Evolutionary conservation across 2,888 invertebrate species (phyloP), one percentile per base, ranked within the genome.

Genomic region (Rhorus exstirpatorius): DNA sequence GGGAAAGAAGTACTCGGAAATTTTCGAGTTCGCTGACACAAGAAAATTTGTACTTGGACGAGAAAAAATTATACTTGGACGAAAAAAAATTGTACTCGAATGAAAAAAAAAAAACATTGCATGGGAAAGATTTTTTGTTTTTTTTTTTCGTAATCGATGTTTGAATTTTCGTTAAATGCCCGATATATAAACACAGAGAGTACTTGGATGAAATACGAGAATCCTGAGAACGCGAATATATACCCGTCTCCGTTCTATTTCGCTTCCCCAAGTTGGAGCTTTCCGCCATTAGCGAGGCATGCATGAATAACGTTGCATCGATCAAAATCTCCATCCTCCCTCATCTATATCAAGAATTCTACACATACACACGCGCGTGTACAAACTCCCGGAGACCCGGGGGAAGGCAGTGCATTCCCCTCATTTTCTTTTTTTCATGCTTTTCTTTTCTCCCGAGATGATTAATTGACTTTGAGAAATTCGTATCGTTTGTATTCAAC

Each of bases 231-330:
- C 41, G 49, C 35, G 65, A 72, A 72, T 71, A 44, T 41, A 24
- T 44, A 26, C 31, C 8, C 19, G 55, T 75, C 63, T 75, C 44
- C 44, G 63, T 65, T n/a, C 44, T 26, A 55, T 75, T 63, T 55
- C 19, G 75, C 41, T 44, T 53, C 44, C 46, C 44, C 19, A 4
- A 60, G 41, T 55, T 24, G 55, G 63, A 55, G 53, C 61, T 81
- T 78, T 70, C 41, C 74, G 51, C 74, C 78, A 81, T 81, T 74
- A 81, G 78, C 68, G 68, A 68, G 61, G 74, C 68, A 68, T 74
- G 81, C 78, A 74, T 74, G 78, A 74, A 74, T 81, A 70, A 70
- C 49, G 67, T 67, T 67, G 78, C 61, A 70, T 78, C 81, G 81
- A 81, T 77, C 71, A 77, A 72, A 71, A 76, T 24, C 61, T 21